Conservation (phyloP, 2,113 vertebrate genomes). For the Blennius ocellaris region DNA sequence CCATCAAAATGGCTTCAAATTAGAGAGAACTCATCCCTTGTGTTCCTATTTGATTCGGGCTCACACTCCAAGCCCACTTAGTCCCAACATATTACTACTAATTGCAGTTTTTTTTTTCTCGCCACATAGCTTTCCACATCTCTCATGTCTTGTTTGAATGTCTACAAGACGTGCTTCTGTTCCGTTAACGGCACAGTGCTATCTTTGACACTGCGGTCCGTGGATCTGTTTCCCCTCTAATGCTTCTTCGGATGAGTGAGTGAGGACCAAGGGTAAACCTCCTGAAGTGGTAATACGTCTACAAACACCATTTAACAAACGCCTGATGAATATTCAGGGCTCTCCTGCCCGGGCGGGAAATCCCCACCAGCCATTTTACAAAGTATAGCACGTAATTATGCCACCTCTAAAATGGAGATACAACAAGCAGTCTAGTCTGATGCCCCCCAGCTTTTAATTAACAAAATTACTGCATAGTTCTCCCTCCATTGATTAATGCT, state of each 20-base stretch:
- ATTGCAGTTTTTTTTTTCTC: conserved; percentile 44
- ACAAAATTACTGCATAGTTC: conserved; percentile 81
- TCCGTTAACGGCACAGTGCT: conserved; percentile 13
- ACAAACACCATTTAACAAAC: conserved; percentile 80
- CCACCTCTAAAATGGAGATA: conserved; percentile 76
- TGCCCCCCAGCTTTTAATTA: conserved; percentile 86
- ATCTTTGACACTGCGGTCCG: conserved; percentile 17
- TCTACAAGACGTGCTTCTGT: conserved; percentile 33
- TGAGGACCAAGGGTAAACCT: conserved; percentile 52
- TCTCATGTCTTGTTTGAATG: conserved; percentile 28
- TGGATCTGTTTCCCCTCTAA: conserved; percentile 28
- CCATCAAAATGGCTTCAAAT: conserved; percentile 61
- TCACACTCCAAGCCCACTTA: conserved; percentile 60
- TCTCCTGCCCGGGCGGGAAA: conserved; percentile 60
- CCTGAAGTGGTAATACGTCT: conserved; percentile 66
- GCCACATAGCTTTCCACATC: conserved; percentile 26
- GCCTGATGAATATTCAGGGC: conserved; percentile 83
- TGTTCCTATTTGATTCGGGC: conserved; percentile 66
- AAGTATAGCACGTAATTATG: conserved; percentile 79
- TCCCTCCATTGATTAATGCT: conserved; percentile 79
- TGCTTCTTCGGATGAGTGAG: conserved; percentile 44
- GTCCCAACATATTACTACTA: conserved; percentile 62
- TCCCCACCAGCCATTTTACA: conserved; percentile 78
- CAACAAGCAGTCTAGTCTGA: conserved; percentile 65
- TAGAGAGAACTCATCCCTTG: conserved; percentile 51